These are phyloP conservation scores for Premnoplex brunnescens DNA, from an alignment of 2,797 vertebrate species.

Conservation along the genomic window DNA sequence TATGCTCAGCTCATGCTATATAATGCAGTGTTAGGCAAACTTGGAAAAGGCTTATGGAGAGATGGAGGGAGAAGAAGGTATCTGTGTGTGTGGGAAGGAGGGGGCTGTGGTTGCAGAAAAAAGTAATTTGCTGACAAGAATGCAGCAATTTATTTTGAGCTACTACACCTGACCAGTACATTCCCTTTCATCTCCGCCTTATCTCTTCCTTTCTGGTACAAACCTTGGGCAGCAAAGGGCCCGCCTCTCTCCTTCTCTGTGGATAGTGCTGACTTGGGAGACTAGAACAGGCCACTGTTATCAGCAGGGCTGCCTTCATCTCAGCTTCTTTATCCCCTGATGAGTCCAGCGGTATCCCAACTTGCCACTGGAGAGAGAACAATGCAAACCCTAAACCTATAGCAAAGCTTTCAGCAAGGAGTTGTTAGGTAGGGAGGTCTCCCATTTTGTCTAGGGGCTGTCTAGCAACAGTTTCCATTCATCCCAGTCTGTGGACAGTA, in stretches of 20 bases:
- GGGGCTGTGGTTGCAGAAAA: background rate
- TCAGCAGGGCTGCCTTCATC: background rate
- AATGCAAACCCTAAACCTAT: background rate
- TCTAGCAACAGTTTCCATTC: background rate
- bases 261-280: background rate
- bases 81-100: background rate
- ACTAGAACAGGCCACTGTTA: background rate
- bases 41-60: background rate
- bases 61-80: background rate
- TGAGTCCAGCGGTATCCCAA: background rate
- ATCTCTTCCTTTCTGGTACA: background rate
- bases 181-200: background rate
- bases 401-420: background rate
- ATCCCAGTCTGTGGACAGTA: background rate
- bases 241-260: background rate
- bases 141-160: background rate
- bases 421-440: background rate
- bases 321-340: background rate
- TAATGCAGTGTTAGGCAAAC: background rate
- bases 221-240: background rate
- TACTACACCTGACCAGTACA: background rate
- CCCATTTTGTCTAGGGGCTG: background rate
- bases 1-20: background rate
- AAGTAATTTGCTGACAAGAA: conserved; percentile 35
- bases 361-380: background rate